A percentile compares a stretch with the other conserved stretches of the same genome.
Conservation (phyloP, 2,113 vertebrate species). For the Pterocles gutturalis region DNA sequence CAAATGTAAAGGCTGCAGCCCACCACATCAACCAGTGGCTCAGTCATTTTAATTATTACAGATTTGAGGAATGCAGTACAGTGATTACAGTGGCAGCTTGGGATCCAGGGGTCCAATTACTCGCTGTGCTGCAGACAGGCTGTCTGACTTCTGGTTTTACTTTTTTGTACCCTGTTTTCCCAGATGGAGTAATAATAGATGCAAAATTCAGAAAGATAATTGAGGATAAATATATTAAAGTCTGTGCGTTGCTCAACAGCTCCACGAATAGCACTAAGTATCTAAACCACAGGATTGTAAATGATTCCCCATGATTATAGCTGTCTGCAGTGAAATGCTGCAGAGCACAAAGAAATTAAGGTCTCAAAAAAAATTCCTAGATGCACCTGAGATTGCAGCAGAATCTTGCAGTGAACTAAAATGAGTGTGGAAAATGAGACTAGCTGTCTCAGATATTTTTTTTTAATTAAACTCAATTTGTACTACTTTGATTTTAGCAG, state of each 20-base stretch:
- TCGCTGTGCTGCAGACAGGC: constrained; percentile 1
- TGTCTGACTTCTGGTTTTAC: constrained; percentile 50
- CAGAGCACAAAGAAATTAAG: neutral
- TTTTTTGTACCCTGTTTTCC: neutral
- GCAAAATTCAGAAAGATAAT: constrained; percentile 26
- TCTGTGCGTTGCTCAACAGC: neutral
- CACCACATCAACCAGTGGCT: neutral
- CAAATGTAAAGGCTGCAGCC: neutral
- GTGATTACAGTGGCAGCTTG: constrained; percentile 22
- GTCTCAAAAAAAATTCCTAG: neutral
- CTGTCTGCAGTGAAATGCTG: neutral
- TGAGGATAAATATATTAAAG: constrained; percentile 9
- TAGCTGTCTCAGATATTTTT: neutral
- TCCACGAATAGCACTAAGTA: neutral
- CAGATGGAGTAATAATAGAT: constrained; percentile 18
- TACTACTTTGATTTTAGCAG: neutral
- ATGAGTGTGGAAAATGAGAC: neutral
- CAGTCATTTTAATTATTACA: constrained; percentile 41
- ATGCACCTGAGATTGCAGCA: neutral
- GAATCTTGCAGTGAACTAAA: neutral
- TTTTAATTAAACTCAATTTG: neutral
- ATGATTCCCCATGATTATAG: neutral
- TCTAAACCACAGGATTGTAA: neutral
- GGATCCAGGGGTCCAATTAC: constrained; percentile 40
- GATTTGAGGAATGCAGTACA: constrained; percentile 26